Evolutionary conservation across 2,888 invertebrate species (phyloP).

Genomic region (Schrankia costaestrigalis): DNA sequence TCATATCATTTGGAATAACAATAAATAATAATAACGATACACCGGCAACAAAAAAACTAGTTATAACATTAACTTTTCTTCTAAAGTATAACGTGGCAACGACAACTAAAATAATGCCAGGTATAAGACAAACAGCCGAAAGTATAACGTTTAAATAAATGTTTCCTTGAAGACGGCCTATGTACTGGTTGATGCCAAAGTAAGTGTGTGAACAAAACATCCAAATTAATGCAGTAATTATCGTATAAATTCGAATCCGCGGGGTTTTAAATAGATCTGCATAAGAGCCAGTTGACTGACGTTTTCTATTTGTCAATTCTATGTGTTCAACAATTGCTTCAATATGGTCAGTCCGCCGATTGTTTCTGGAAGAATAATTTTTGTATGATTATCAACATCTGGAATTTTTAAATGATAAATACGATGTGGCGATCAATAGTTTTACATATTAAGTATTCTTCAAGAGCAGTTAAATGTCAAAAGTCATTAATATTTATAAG

Average conservation of each 20-base stretch:
- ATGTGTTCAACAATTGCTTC: slow-evolving; percentile 56
- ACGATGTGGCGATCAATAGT: too few species aligned
- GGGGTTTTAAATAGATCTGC: slow-evolving; percentile 85
- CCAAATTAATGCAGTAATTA: slow-evolving; percentile 87
- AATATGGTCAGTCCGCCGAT: slow-evolving; percentile 53
- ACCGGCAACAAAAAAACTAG: slow-evolving; percentile 52
- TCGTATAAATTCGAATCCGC: slow-evolving; percentile 83
- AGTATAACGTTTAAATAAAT: slow-evolving; percentile 90
- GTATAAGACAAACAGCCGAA: slow-evolving; percentile 73
- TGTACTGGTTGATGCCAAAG: slow-evolving; percentile 91
- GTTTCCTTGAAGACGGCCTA: slow-evolving; percentile 87
- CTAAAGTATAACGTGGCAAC: slow-evolving; percentile 52
- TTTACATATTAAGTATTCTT: too few species aligned
- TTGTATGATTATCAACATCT: too few species aligned
- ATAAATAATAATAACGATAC: slow-evolving; percentile 57
- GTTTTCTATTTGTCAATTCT: slow-evolving; percentile 36
- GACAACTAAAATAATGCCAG: slow-evolving; percentile 53
- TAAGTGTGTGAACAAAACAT: slow-evolving; percentile 89
- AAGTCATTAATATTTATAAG: too few species aligned
- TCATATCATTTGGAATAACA: slow-evolving; percentile 49
- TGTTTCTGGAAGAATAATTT: slow-evolving; percentile 58
- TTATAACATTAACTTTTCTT: slow-evolving; percentile 53
- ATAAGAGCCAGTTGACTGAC: slow-evolving; percentile 38
- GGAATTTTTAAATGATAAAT: too few species aligned
- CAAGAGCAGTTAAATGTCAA: too few species aligned